These are phyloP conservation scores for Chelonus insularis DNA, from an alignment of 1,140 invertebrate genomes.

Conservation along the genomic window DNA sequence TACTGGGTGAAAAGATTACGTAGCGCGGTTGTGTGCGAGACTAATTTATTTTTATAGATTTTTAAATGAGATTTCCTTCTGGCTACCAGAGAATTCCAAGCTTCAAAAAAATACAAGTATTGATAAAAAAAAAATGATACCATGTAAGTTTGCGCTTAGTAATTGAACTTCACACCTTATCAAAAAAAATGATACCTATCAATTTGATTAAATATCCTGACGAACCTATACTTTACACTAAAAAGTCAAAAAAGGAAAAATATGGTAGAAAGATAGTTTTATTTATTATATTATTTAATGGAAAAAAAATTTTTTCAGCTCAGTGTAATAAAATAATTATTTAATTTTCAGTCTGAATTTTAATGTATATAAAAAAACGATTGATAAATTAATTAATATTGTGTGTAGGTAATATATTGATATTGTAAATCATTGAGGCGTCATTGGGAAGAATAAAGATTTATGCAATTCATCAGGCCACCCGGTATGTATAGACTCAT, in stretches of 20 bases:
- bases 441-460: constrained; percentile 3
- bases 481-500: constrained; percentile 37
- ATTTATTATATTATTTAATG: too few species aligned
- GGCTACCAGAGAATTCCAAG: constrained; percentile 12
- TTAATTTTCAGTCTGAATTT: too few species aligned
- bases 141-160: not conserved
- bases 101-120: not conserved
- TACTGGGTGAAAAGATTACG: constrained; percentile 35
- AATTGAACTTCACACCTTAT: not conserved
- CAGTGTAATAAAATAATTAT: too few species aligned
- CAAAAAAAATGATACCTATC: too few species aligned
- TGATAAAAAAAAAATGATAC: not conserved
- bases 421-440: not conserved
- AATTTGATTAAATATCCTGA: too few species aligned
- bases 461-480: constrained; percentile 25
- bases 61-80: constrained; percentile 21
- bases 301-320: too few species aligned
- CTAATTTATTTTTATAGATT: constrained; percentile 34
- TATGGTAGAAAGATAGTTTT: too few species aligned
- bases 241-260: too few species aligned
- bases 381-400: too few species aligned
- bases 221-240: too few species aligned
- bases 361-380: too few species aligned
- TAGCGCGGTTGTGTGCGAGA: constrained; percentile 20
- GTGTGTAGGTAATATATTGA: not conserved